Evolutionary conservation across 35 echinoderm and acorn worm genomes (phyloP), one percentile per base, ranked within the genome.

Genomic region (Acanthaster planci): DNA sequence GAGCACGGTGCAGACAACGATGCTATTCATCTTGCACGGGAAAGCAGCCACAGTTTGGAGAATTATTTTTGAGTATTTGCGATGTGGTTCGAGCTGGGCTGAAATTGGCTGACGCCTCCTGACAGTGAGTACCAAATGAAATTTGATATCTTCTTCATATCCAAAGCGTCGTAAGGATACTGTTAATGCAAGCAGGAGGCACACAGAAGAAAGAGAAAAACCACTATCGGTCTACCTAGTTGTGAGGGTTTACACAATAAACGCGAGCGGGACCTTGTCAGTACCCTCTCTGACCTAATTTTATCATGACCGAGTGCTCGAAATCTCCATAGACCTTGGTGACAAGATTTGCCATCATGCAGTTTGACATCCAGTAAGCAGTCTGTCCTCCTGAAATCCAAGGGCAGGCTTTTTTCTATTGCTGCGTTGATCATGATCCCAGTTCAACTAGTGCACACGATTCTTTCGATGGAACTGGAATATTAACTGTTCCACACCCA

Each of bases 381-480:
- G 77, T 80, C 36, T 80, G 77, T 47, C 77, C 77, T 22, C 7
- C 77, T 40, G n/a, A 80, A 16, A 21, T 80, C n/a, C n/a, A 16
- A 35, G 9, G 7, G 9, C 22, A 40, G 40, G 12, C 77, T 80
- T 38, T 39, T 80, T 80, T 19, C 77, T 40, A 75, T 34, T 22
- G 85, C 76, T 8, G 85, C 72, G 80, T 80, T n/a, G 72, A 80
- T 59, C 83, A 91, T 31, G 80, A 86, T 39, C 83, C 77, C 31
- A 86, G 38, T 21, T 78, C 75, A 51, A 86, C 89, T 4, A 91
- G 34, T 15, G 75, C 83, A 0, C 8, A 86, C n/a, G 83, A 78
- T 17, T 86, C 89, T 10, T 91, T 91, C 77, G 68, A 91, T 37
- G 89, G 89, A 36, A 91, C 83, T 59, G 68, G 81, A 23, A 85